Base-by-base conservation (phyloP, 2,797 vertebrate genomes). In the Melopsittacus undulatus region DNA sequence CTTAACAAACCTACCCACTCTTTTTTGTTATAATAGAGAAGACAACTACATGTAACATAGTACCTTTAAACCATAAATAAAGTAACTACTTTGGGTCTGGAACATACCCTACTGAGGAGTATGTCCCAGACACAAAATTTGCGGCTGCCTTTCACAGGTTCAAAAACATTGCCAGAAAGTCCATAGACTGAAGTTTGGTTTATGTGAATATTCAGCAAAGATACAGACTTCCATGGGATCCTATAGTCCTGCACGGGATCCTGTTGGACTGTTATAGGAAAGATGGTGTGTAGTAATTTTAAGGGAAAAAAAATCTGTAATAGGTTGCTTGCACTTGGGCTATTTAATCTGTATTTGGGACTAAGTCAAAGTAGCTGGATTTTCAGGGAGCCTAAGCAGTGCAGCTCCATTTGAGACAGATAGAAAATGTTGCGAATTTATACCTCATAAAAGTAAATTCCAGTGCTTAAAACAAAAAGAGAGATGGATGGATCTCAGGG, bases 1-100 rank as follows among this genome's bases (percentile, higher is more conserved):
- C 59, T 88, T 51, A 73, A 42, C 81, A 79, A 94, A 92, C 15
- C 80, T 52, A 54, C 17, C 14, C 17, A 48, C 11, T 67, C 68
- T 62, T 74, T 94, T 81, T 77, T 83, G 18, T 66, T 88, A 17
- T 29, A 73, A 70, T 9, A 87, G 52, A 78, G 57, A 73, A 43
- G 45, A 83, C 43, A 82, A 52, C 32, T 87, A 38, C 21, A 34
- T 20, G 29, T 69, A 73, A 83, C 30, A 34, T 23, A 83, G 59
- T 62, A 88, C 73, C 69, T 89, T 88, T 80, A 69, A 89, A 21
- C 27, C 48, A 45, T 57, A 84, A 94, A 90, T 87, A 82, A 93
- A 76, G 43, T 83, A 72, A 93, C 32, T 80, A 29, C 56, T 69
- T 79, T 75, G 45, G 32, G 27, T 4, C 56, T 90, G 45, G 21